Conservation (phyloP, 1,140 invertebrate genomes). For the Drosophila kohkoa region DNA sequence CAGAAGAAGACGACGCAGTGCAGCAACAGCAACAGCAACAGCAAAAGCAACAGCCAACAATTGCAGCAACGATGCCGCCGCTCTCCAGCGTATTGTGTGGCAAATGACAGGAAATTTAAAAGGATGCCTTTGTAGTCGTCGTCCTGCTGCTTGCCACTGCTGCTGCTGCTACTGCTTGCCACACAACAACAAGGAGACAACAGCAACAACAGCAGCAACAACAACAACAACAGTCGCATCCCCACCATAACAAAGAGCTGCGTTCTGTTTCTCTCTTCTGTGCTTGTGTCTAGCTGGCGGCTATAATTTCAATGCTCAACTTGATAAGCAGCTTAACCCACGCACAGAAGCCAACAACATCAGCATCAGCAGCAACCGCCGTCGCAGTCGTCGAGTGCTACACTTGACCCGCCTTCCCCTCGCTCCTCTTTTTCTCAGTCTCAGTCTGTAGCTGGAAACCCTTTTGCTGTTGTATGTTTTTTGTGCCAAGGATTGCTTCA, state of each 20-base stretch:
- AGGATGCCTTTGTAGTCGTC: constrained; percentile 81
- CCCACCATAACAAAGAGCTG: constrained; percentile 72
- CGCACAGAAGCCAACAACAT: constrained; percentile 39
- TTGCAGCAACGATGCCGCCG: constrained; percentile 62
- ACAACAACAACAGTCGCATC: constrained; percentile 41
- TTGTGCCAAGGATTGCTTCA: constrained; percentile 60
- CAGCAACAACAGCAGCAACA: constrained; percentile 40
- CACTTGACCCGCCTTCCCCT: constrained; percentile 52
- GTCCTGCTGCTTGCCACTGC: constrained; percentile 53
- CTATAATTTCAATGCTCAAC: constrained; percentile 83
- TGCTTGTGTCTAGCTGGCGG: constrained; percentile 79
- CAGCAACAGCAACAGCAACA: constrained; percentile 12
- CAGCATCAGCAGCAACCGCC: constrained; percentile 24
- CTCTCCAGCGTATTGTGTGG: constrained; percentile 81
- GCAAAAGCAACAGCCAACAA: constrained; percentile 43
- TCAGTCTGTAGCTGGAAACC: constrained; percentile 11
- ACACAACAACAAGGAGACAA: constrained; percentile 30
- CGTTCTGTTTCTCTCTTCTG: constrained; percentile 58
- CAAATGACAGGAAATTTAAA: constrained; percentile 84
- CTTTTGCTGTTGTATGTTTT: constrained; percentile 51
- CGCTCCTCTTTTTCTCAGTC: neutral
- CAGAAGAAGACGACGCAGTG: constrained; percentile 2
- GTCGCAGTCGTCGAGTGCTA: constrained; percentile 27
- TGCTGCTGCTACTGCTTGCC: constrained; percentile 22
- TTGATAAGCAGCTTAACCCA: constrained; percentile 83